A percentile compares a stretch with the other conserved stretches of the same genome.
Conservation (phyloP, 2,888 invertebrate species). For the Sympetrum striolatum region DNA sequence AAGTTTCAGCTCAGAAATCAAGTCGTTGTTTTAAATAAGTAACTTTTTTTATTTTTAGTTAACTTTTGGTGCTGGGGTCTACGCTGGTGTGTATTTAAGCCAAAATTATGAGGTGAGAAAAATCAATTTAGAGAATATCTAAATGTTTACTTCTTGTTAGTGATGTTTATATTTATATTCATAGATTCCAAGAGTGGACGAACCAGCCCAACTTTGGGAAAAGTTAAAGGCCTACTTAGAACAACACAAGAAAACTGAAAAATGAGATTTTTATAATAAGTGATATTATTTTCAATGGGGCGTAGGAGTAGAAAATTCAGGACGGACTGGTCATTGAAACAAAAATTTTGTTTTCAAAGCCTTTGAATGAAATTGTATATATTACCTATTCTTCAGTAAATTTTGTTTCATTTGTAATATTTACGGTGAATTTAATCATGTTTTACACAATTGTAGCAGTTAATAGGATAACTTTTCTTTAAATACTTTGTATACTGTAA, state of each 20-base stretch:
- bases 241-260: slow-evolving; percentile 61
- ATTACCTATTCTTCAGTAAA: no score
- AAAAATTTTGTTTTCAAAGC: no score
- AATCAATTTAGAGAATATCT: not conserved
- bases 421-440: no score
- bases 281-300: not conserved
- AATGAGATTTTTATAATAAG: not conserved
- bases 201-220: slow-evolving; percentile 75
- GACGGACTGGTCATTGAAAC: no score
- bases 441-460: no score
- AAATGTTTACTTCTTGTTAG: not conserved
- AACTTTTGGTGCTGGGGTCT: slow-evolving; percentile 72
- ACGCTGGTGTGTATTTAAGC: slow-evolving; percentile 74
- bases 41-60: slow-evolving; percentile 64
- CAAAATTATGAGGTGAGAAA: slow-evolving; percentile 76
- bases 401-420: no score
- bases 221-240: slow-evolving; percentile 75
- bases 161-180: slow-evolving; percentile 48
- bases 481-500: no score
- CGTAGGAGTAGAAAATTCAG: no score
- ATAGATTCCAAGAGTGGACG: slow-evolving; percentile 85
- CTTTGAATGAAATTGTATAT: no score
- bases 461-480: no score
- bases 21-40: not conserved
- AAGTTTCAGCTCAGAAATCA: no score